Evolutionary conservation across 2,113 vertebrate genomes (phyloP).

Genomic region (Aythya baeri): DNA sequence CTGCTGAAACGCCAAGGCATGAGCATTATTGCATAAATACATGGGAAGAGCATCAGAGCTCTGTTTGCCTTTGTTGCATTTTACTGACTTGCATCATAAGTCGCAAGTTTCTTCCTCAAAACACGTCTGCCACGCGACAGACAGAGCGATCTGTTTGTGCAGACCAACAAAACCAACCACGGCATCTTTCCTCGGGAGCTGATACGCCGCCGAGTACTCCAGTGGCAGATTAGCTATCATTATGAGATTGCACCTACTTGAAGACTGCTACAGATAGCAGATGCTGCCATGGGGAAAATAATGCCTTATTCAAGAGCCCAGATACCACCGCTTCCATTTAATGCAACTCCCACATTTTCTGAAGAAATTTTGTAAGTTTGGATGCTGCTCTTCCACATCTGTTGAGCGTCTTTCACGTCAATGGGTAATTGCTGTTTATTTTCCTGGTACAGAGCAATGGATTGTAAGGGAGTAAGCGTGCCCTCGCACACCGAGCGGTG

Average conservation of each 20-base stretch:
- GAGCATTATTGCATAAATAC: not conserved
- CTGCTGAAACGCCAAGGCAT: not conserved
- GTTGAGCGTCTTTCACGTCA: not conserved
- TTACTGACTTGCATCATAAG: not conserved
- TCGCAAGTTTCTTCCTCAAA: not conserved
- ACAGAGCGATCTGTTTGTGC: not conserved
- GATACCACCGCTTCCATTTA: not conserved
- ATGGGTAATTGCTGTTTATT: not conserved
- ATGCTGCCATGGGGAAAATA: not conserved
- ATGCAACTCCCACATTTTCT: not conserved
- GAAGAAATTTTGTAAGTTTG: not conserved
- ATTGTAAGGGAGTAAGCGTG: rapidly evolving
- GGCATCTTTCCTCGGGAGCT: not conserved
- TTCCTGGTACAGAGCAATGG: not conserved
- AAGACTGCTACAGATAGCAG: not conserved
- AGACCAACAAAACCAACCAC: not conserved
- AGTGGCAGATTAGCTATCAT: not conserved
- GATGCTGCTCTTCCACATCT: not conserved
- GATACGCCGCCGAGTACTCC: not conserved
- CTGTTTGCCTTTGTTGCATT: rapidly evolving
- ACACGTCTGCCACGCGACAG: not conserved
- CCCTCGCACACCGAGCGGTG: not conserved
- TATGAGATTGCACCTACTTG: not conserved
- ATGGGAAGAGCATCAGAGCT: not conserved
- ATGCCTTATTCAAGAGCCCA: not conserved